phyloP scores from a whole-genome alignment of 2,113 vertebrate species.

The Numenius arquata region DNA sequence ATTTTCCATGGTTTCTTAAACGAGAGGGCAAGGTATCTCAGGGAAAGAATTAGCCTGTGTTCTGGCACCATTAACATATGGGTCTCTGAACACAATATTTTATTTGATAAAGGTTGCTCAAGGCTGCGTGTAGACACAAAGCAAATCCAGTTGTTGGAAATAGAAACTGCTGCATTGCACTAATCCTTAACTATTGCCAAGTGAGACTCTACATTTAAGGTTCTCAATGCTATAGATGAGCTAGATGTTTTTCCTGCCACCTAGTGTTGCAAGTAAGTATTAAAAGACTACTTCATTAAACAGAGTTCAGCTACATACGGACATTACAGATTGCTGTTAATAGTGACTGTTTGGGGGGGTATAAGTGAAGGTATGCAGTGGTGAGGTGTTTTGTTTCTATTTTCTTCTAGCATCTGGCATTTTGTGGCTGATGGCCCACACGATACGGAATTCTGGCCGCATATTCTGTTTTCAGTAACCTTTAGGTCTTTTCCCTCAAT shows the following conservation, averaged over 20 bases:
- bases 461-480: not conserved
- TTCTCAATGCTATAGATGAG: not conserved
- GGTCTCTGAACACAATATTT: not conserved
- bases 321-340: not conserved
- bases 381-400: not conserved
- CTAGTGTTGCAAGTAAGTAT: not conserved
- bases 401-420: not conserved
- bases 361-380: not conserved
- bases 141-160: not conserved
- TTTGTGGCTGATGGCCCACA: not conserved
- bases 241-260: not conserved
- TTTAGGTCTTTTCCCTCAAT: not conserved
- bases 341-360: rapidly evolving
- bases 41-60: not conserved
- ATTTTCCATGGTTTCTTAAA: not conserved
- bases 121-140: not conserved
- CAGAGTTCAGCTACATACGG: not conserved
- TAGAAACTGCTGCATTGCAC: not conserved
- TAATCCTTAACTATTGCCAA: not conserved
- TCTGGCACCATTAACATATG: not conserved
- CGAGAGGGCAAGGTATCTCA: not conserved
- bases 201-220: not conserved
- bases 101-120: not conserved
- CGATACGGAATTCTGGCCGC: not conserved
- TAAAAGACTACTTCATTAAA: not conserved